phyloP scores from a whole-genome alignment of 2,888 invertebrate species.

The Brachynemurus nebulosus region DNA sequence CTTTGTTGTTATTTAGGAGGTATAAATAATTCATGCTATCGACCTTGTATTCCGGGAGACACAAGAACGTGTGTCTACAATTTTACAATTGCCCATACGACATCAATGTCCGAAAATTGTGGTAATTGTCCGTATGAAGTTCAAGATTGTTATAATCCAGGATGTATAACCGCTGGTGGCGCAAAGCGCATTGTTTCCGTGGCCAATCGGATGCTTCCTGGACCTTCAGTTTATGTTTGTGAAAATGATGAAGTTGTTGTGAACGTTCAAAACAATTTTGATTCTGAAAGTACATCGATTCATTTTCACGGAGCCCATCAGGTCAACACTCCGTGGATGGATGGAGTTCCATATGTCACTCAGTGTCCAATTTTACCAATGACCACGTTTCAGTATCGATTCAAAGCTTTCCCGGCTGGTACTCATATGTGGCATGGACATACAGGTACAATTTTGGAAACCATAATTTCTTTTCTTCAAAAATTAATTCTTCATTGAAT shows the following conservation, averaged over 20 bases:
- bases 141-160: neutral
- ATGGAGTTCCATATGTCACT: slow-evolving; percentile 31
- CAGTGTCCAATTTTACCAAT: slow-evolving; percentile 31
- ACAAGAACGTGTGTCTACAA: slow-evolving; percentile 20
- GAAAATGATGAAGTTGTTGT: neutral
- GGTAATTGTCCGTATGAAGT: slow-evolving; percentile 1
- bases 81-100: slow-evolving; percentile 21
- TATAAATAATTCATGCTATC: no score
- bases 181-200: neutral
- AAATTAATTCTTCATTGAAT: neutral
- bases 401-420: slow-evolving; percentile 28
- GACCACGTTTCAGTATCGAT: slow-evolving; percentile 28
- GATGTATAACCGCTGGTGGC: slow-evolving; percentile 1
- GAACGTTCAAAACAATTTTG: slow-evolving; percentile 1
- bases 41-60: slow-evolving; percentile 20
- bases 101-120: slow-evolving; percentile 12
- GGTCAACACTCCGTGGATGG: slow-evolving; percentile 29
- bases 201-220: neutral
- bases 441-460: slow-evolving; percentile 20
- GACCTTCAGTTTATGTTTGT: slow-evolving; percentile 2
- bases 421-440: slow-evolving; percentile 34
- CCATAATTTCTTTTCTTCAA: neutral
- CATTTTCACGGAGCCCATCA: slow-evolving; percentile 39
- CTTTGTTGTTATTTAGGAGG: no score
- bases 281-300: slow-evolving; percentile 30